These are phyloP conservation scores for Petrocephalus schoutedeni DNA, from an alignment of 2,797 vertebrate species.

Conservation along the genomic window DNA sequence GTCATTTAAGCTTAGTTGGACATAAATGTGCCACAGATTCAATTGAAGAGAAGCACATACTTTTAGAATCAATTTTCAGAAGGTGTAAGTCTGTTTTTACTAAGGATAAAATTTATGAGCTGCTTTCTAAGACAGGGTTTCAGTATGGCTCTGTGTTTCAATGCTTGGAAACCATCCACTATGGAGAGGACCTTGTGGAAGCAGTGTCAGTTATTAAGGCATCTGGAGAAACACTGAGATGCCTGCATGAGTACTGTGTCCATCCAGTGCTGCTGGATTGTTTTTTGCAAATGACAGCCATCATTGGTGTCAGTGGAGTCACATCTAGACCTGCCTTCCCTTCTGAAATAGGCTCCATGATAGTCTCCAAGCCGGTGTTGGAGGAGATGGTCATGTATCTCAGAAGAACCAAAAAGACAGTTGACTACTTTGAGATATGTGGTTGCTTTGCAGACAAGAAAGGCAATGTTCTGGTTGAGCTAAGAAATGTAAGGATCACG, in stretches of 20 bases:
- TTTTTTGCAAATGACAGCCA: constrained; percentile 74
- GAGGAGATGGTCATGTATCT: constrained; percentile 77
- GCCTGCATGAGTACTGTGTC: constrained; percentile 68
- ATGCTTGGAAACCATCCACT: constrained; percentile 64
- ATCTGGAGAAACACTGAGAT: constrained; percentile 49
- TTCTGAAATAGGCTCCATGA: constrained; percentile 65
- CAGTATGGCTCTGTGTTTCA: constrained; percentile 70
- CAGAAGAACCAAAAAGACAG: constrained; percentile 54
- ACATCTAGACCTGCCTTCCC: constrained; percentile 63
- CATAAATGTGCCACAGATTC: constrained; percentile 22
- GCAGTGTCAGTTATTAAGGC: constrained; percentile 65
- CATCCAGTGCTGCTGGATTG: constrained; percentile 79
- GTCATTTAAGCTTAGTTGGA: constrained; percentile 15
- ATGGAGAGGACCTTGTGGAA: constrained; percentile 71
- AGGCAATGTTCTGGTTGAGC: constrained; percentile 67
- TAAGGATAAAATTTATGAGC: constrained; percentile 60
- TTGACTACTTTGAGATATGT: constrained; percentile 71
- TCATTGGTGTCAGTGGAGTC: constrained; percentile 47
- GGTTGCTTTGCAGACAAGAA: constrained; percentile 72
- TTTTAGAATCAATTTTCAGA: constrained; percentile 51
- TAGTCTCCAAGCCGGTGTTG: constrained; percentile 61
- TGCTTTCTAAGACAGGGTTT: constrained; percentile 67
- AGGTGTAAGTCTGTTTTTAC: constrained; percentile 62
- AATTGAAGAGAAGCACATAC: constrained; percentile 63
- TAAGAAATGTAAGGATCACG: constrained; percentile 63